These are phyloP conservation scores for Osmerus eperlanus DNA, from an alignment of 2,113 vertebrate species.

Conservation along the genomic window DNA sequence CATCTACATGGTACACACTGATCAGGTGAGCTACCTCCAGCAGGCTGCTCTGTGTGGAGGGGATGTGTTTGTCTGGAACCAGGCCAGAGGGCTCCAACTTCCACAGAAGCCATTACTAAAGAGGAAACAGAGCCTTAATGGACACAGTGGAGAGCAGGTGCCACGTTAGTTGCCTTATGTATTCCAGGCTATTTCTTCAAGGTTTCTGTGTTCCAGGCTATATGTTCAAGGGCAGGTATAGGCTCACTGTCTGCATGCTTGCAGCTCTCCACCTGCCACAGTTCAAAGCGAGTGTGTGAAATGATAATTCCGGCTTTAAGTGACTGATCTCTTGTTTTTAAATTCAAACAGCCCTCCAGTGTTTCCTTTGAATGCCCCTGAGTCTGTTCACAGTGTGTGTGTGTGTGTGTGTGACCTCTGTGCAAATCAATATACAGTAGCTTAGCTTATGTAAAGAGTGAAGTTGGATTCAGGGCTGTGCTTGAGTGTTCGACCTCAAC, in stretches of 20 bases:
- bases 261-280: slow-evolving; percentile 37
- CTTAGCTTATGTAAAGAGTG: neutral
- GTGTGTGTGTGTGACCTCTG: neutral
- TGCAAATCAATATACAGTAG: neutral
- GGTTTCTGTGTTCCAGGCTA: slow-evolving; percentile 14
- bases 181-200: slow-evolving; percentile 41
- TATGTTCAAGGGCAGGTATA: slow-evolving; percentile 58
- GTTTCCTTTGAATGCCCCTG: slow-evolving; percentile 29
- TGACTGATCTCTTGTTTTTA: slow-evolving; percentile 54
- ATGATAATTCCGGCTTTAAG: slow-evolving; percentile 54
- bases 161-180: slow-evolving; percentile 27
- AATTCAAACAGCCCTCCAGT: slow-evolving; percentile 38
- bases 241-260: slow-evolving; percentile 45
- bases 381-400: slow-evolving; percentile 15
- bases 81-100: neutral
- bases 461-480: neutral
- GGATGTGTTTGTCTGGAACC: neutral
- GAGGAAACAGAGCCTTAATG: no score
- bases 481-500: neutral
- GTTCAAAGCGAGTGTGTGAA: slow-evolving; percentile 50
- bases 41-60: no score
- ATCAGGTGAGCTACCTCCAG: no score
- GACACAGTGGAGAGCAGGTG: no score
- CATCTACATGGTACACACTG: no score
- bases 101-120: no score